These are phyloP conservation scores for Ceratotherium simum DNA, from an alignment of 2,113 vertebrate genomes.

Conservation along the genomic window DNA sequence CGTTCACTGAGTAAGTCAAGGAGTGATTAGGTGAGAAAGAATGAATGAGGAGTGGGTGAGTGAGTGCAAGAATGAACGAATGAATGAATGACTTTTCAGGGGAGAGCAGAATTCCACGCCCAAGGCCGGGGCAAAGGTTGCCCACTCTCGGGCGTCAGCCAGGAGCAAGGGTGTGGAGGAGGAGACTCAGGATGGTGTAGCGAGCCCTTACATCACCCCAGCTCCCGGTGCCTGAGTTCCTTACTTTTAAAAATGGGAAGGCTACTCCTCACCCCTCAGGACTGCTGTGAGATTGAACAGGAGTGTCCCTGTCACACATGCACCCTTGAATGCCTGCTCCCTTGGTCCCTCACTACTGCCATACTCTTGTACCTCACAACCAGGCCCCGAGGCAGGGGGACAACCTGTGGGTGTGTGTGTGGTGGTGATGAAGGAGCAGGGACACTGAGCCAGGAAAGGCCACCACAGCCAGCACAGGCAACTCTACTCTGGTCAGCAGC, in stretches of 20 bases:
- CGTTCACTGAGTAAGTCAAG: background rate
- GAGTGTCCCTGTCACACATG: background rate
- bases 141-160: background rate
- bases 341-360: background rate
- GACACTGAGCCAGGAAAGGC: background rate
- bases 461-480: rapidly evolving
- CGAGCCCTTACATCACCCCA: too few species aligned
- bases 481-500: background rate
- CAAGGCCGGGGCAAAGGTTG: background rate
- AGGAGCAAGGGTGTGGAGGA: background rate
- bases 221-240: background rate
- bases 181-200: background rate
- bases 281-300: rapidly evolving
- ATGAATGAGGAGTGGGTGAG: rapidly evolving
- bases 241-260: background rate
- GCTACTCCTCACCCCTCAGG: background rate
- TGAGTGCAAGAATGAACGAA: background rate
- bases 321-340: background rate
- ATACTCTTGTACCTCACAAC: background rate
- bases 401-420: too few species aligned
- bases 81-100: rapidly evolving
- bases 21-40: background rate
- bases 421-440: background rate
- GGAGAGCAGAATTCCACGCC: background rate
- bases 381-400: background rate